Percentiles rank a stretch among this genome's conserved stretches.
Evolutionary conservation across 2,888 invertebrate species (phyloP).

Genomic region (Scelioninae gen. 1): DNA sequence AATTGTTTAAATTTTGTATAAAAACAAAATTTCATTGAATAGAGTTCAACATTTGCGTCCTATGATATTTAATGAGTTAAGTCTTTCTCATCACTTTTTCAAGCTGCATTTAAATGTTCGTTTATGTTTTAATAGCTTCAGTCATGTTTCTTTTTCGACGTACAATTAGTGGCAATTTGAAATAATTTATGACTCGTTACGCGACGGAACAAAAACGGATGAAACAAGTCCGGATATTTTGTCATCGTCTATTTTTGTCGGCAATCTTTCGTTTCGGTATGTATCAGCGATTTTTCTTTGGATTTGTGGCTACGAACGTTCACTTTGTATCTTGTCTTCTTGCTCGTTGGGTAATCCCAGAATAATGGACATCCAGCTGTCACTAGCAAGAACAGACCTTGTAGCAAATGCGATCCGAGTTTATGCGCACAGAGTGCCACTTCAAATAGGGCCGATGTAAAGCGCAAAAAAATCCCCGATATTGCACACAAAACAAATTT

Average conservation of each 20-base stretch:
- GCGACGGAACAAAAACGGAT: too few relatives aligned
- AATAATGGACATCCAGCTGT: slow-evolving; percentile 84
- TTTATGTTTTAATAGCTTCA: not conserved
- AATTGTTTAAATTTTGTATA: too few relatives aligned
- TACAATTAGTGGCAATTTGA: slow-evolving; percentile 16
- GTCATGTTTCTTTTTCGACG: not conserved
- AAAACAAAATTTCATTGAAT: too few relatives aligned
- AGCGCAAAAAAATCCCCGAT: slow-evolving; percentile 31
- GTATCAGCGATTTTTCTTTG: slow-evolving; percentile 64
- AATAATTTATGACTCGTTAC: too few relatives aligned
- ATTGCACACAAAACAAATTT: slow-evolving; percentile 34
- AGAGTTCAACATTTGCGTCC: too few relatives aligned
- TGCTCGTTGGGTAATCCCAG: slow-evolving; percentile 79
- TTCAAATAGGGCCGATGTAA: slow-evolving; percentile 44
- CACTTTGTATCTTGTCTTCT: slow-evolving; percentile 63
- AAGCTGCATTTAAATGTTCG: not conserved
- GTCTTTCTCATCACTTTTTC: not conserved
- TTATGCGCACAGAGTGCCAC: slow-evolving; percentile 36
- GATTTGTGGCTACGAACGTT: slow-evolving; percentile 57
- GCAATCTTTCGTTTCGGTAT: slow-evolving; percentile 50
- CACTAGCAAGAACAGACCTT: slow-evolving; percentile 80
- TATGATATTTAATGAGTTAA: too few relatives aligned
- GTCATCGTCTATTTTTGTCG: slow-evolving; percentile 39
- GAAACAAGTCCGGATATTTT: slow-evolving; percentile 27
- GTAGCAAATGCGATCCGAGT: slow-evolving; percentile 74